These are phyloP conservation scores for Pygocentrus nattereri DNA, from an alignment of 2,797 vertebrate genomes.

Conservation along the genomic window DNA sequence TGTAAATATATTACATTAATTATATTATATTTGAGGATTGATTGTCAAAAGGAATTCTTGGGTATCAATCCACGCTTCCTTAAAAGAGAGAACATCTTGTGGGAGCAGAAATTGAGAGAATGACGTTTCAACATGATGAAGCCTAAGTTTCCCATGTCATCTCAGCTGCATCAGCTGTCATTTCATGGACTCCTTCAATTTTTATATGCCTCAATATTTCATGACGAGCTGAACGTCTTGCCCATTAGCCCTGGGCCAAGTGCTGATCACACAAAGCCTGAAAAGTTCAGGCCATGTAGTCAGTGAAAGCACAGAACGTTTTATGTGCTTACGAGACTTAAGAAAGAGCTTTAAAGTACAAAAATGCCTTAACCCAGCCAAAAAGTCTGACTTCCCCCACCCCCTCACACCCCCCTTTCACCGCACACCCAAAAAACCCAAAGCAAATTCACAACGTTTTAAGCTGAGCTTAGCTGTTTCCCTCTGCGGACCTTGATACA, in stretches of 20 bases:
- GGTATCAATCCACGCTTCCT: neutral
- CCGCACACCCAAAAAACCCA: neutral
- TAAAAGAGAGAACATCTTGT: neutral
- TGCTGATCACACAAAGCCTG: slow-evolving; percentile 23
- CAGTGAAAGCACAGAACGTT: neutral
- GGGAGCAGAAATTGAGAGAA: neutral
- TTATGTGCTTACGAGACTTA: slow-evolving; percentile 6
- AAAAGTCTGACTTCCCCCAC: neutral
- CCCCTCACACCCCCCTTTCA: too few species aligned
- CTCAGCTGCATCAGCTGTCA: neutral
- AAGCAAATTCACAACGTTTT: neutral
- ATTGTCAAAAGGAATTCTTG: neutral
- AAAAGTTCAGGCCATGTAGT: neutral
- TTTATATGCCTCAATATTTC: slow-evolving; percentile 44
- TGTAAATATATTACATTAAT: too few species aligned
- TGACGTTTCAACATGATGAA: neutral
- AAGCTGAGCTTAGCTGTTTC: neutral
- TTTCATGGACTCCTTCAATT: slow-evolving; percentile 7
- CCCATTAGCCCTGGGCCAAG: slow-evolving; percentile 19
- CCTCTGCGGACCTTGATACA: neutral
- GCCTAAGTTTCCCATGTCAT: neutral
- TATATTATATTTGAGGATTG: too few species aligned
- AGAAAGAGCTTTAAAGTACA: neutral
- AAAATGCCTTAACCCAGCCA: neutral
- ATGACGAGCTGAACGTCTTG: slow-evolving; percentile 12